Evolutionary conservation across 2,888 invertebrate genomes (phyloP).

Genomic region (Parelbella ahira): DNA sequence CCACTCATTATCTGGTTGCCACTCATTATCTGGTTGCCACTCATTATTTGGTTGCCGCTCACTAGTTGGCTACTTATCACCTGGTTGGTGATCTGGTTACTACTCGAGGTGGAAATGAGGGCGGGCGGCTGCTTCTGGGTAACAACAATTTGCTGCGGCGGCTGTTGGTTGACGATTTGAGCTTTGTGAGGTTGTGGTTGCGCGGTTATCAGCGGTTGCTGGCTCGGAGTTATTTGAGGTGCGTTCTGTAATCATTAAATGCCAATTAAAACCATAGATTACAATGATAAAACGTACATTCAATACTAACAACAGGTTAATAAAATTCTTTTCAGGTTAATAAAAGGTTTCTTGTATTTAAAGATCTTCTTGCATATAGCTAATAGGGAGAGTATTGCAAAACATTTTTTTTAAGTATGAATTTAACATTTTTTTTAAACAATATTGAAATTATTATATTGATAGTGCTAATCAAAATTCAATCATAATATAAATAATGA

Average conservation of each 20-base stretch:
- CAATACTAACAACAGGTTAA: no score
- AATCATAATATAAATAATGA: no score
- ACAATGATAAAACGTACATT: no score
- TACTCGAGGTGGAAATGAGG: slow-evolving; percentile 51
- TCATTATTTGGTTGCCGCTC: slow-evolving; percentile 38
- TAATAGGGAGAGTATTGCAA: no score
- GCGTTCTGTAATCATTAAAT: slow-evolving; percentile 64
- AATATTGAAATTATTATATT: no score
- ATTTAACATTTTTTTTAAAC: no score
- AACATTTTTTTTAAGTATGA: no score
- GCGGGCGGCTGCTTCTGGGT: slow-evolving; percentile 69
- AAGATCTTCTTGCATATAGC: no score
- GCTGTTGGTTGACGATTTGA: slow-evolving; percentile 59
- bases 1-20: slow-evolving; percentile 37
- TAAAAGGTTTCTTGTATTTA: no score
- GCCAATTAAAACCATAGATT: no score
- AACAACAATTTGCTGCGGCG: slow-evolving; percentile 62
- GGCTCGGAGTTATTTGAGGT: slow-evolving; percentile 68
- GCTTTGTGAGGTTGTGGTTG: slow-evolving; percentile 80
- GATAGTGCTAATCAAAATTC: no score
- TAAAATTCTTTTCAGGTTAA: no score
- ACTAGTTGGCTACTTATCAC: slow-evolving; percentile 30
- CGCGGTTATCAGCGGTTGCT: slow-evolving; percentile 71
- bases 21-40: slow-evolving; percentile 37
- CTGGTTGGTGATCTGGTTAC: slow-evolving; percentile 42